Evolutionary conservation across 2,113 vertebrate species (phyloP), one percentile per base, ranked within the genome.

Genomic region (Theristicus caerulescens): DNA sequence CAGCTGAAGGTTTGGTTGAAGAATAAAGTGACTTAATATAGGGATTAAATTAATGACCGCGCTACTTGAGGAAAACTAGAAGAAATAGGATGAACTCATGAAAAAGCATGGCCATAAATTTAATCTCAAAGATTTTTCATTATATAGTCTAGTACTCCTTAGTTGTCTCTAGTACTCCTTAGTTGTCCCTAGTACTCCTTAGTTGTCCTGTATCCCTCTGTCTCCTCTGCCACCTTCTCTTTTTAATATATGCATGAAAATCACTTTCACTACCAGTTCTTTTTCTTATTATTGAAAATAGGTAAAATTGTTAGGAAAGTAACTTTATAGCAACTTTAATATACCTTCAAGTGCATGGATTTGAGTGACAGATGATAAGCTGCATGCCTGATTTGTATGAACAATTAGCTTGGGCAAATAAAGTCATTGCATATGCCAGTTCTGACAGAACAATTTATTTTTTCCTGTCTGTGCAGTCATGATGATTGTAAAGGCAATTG

Each of bases 371-470:
- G 77, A 64, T 52, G 46, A 78, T 69, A 86, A 94, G 40, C n/a
- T 76, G 29, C 38, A 25, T 47, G 36, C 29, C 52, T 4, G 3
- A 84, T 84, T 84, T 71, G 55, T 47, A 38, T 25, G 73, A 93
- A 72, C 73, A 90, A 85, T 95, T 89, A 87, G 2, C 52, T 69
- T 87, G 73, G 61, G 40, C 86, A 95, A 91, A 93, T 61, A 74
- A 69, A 82, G 40, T 76, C 51, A 93, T 61, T 85, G 44, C 47
- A 64, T 74, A 71, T 83, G 72, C 76, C 46, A 49, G 29, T 89
- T 95, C 70, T 94, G 81, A 93, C 64, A 89, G 78, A 89, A 89
- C 42, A 78, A 84, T 89, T 88, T 86, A 36, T 78, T 88, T 80
- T 61, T 77, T 54, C 38, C 32, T 18, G 40, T 92, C 77, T 49